These are phyloP conservation scores for Diplosoma virens DNA, from an alignment of 23 tunicate species.

Conservation along the genomic window DNA sequence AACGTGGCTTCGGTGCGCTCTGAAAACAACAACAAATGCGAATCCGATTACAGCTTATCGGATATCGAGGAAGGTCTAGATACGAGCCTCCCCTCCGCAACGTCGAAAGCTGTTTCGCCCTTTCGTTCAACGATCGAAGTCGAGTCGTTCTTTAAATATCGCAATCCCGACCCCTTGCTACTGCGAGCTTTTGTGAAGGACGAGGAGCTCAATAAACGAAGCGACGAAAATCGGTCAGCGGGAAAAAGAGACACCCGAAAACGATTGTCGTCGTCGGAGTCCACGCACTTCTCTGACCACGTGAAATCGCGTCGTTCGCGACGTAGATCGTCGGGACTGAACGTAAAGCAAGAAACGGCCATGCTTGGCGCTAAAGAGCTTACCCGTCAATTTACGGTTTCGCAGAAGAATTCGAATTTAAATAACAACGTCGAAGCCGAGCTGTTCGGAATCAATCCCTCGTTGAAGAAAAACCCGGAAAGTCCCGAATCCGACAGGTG, in stretches of 20 bases:
- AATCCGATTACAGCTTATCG: constrained; percentile 90
- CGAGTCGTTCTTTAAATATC: not conserved
- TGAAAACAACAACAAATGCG: constrained; percentile 37
- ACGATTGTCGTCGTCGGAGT: not conserved
- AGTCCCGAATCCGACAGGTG: constrained; percentile 8
- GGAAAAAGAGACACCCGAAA: not conserved
- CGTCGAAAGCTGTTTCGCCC: not conserved
- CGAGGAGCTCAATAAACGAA: not conserved
- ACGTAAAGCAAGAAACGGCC: constrained; percentile 33
- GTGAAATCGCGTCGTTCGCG: not conserved
- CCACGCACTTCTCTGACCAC: not conserved
- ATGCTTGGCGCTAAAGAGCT: constrained; percentile 15
- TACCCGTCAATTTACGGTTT: not conserved
- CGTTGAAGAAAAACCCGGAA: not conserved
- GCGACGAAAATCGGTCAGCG: not conserved
- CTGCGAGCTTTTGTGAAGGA: constrained; percentile 2
- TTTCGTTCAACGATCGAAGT: not conserved
- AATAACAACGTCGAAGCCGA: not conserved
- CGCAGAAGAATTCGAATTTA: not conserved
- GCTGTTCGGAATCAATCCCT: no score
- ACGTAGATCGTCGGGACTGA: constrained; percentile 9
- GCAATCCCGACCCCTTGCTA: not conserved
- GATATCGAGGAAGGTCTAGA: constrained; percentile 89
- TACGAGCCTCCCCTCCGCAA: not conserved
- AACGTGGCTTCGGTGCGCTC: not conserved